Evolutionary conservation across 2,113 vertebrate genomes (phyloP).

Genomic region (Brienomyrus brachyistius): DNA sequence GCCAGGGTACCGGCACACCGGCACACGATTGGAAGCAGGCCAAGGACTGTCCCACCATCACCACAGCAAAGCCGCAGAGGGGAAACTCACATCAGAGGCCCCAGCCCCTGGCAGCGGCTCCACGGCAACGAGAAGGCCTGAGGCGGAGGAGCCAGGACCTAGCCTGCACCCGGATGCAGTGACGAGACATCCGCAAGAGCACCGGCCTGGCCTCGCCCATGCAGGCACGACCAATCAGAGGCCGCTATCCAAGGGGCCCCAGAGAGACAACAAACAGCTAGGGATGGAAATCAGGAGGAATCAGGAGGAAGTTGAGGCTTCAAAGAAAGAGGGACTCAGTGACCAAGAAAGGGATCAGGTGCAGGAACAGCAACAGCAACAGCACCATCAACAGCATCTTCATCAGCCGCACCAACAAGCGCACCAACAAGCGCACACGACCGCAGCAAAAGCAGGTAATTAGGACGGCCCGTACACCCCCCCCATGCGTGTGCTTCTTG

Average conservation of each 20-base stretch:
- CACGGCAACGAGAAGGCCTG: not conserved
- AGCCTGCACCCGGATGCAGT: not conserved
- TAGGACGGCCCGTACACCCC: not conserved
- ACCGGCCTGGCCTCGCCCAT: constrained; percentile 6
- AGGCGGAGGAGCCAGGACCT: not conserved
- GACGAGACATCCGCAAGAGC: constrained; percentile 36
- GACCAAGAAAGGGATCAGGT: constrained; percentile 44
- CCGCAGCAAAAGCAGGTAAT: constrained; percentile 53
- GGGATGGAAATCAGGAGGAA: constrained; percentile 26
- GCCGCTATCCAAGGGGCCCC: constrained; percentile 31
- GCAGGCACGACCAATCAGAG: constrained; percentile 26
- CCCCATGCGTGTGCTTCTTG: not conserved
- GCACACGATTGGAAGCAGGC: not conserved
- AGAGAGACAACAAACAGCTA: not conserved
- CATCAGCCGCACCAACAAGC: constrained; percentile 28
- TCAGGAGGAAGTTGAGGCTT: not conserved
- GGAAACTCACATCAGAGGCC: not conserved
- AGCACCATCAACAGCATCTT: constrained; percentile 38
- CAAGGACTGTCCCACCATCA: not conserved
- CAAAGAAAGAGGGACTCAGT: not conserved
- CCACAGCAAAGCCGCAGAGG: not conserved
- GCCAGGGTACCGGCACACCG: not conserved
- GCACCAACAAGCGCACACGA: constrained; percentile 32
- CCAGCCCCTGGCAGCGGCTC: not conserved
- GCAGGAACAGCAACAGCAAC: constrained; percentile 41